Percentiles rank a stretch among this genome's conserved stretches.
phyloP scores from a whole-genome alignment of 2,888 invertebrate genomes.

The Tetranychus piercei region DNA sequence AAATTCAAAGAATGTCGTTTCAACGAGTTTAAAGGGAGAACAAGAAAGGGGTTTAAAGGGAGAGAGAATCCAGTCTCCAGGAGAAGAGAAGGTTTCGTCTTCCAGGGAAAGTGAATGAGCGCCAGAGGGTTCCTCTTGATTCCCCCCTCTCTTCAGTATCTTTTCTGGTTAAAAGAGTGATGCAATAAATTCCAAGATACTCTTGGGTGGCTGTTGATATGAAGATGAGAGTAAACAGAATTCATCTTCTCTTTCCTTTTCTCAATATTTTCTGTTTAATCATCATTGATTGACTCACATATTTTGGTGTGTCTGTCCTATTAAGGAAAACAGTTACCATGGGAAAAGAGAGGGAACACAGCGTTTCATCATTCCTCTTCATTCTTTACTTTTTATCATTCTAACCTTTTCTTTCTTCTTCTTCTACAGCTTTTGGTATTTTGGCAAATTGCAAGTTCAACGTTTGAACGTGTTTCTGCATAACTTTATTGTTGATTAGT shows the following conservation, averaged over 20 bases:
- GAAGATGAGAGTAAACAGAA: neutral
- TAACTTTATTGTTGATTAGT: neutral
- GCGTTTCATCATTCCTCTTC: neutral
- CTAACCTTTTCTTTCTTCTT: neutral
- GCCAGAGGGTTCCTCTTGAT: neutral
- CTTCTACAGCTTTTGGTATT: neutral
- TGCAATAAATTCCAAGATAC: neutral
- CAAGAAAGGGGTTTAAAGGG: neutral
- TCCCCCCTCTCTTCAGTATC: neutral
- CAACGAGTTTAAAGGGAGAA: neutral
- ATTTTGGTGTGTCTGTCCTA: neutral
- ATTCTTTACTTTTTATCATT: neutral
- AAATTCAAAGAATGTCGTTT: neutral
- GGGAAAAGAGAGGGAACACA: neutral
- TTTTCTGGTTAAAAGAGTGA: neutral
- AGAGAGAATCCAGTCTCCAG: neutral
- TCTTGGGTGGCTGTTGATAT: neutral
- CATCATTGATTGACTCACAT: neutral
- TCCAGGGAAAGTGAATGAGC: neutral
- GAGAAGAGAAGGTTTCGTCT: neutral
- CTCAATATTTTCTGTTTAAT: neutral
- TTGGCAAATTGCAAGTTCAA: neutral
- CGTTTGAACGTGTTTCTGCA: neutral
- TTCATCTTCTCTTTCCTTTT: neutral
- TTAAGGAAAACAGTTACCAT: neutral